Evolutionary conservation across 2,797 vertebrate genomes (phyloP).

Genomic region (Botia kubotai): DNA sequence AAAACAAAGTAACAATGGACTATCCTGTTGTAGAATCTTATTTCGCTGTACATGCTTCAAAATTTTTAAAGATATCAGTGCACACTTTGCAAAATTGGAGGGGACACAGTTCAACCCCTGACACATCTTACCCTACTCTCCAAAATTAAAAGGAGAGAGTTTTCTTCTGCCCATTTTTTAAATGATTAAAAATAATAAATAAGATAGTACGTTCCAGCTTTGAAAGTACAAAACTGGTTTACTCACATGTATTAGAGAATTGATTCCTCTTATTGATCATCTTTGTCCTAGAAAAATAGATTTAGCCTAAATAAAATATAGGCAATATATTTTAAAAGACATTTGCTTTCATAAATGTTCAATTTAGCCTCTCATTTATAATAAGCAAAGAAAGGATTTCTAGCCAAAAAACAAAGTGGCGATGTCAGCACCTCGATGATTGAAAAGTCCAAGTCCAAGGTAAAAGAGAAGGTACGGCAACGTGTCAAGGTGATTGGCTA

Average conservation of each 20-base stretch:
- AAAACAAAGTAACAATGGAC: too few relatives aligned
- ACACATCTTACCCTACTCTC: too few relatives aligned
- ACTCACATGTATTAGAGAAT: not conserved
- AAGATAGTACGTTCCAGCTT: not conserved
- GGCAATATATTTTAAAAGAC: not conserved
- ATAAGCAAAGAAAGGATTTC: not conserved
- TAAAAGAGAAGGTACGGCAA: slow-evolving; percentile 22
- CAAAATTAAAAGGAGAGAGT: not conserved
- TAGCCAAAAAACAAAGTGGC: not conserved
- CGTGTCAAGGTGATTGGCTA: slow-evolving; percentile 32
- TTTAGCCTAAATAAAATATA: not conserved
- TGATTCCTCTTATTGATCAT: not conserved
- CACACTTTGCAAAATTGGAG: too few relatives aligned
- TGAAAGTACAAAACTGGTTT: not conserved
- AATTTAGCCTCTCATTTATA: not conserved
- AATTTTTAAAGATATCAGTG: too few relatives aligned
- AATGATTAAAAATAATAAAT: too few relatives aligned
- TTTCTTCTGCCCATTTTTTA: not conserved
- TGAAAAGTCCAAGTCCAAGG: slow-evolving; percentile 31
- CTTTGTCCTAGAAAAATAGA: not conserved
- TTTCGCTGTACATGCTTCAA: too few relatives aligned
- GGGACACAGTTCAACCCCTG: too few relatives aligned
- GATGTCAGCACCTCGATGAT: slow-evolving; percentile 5
- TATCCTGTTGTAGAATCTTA: too few relatives aligned
- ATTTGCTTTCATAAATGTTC: not conserved